These are phyloP conservation scores for Perdita meconis DNA, from an alignment of 2,888 invertebrate species.

Conservation along the genomic window DNA sequence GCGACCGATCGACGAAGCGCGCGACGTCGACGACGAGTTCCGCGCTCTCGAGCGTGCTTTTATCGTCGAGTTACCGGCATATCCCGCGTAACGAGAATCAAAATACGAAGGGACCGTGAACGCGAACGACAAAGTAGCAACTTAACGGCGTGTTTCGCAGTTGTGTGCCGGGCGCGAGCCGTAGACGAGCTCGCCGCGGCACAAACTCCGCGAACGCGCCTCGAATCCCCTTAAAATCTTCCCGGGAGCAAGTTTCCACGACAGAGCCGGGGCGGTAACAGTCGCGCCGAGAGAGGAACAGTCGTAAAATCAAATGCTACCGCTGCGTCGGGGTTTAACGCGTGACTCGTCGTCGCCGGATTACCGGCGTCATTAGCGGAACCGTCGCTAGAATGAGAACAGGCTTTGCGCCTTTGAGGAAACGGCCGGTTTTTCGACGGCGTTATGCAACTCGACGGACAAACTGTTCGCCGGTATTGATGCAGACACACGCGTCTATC, in stretches of 20 bases:
- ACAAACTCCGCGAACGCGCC: constrained; percentile 25
- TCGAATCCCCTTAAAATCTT: constrained; percentile 33
- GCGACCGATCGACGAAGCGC: background rate
- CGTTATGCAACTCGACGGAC: constrained; percentile 15
- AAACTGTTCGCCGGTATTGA: constrained; percentile 11
- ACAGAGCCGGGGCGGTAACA: constrained; percentile 6
- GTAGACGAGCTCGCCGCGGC: constrained; percentile 21
- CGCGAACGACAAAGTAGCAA: background rate
- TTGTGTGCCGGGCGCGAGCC: constrained; percentile 17
- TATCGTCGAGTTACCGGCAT: background rate
- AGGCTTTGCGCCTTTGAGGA: constrained; percentile 40
- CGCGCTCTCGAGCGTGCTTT: background rate
- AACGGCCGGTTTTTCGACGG: constrained; percentile 32
- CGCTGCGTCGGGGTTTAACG: constrained; percentile 47
- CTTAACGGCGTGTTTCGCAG: constrained; percentile 27
- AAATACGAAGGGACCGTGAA: background rate
- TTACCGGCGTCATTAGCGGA: constrained; percentile 55
- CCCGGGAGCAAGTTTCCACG: constrained; percentile 25
- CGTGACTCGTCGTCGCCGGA: constrained; percentile 51
- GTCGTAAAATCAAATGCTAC: constrained; percentile 45
- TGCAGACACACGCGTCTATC: constrained; percentile 8
- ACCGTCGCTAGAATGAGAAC: constrained; percentile 36
- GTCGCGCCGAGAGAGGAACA: constrained; percentile 22
- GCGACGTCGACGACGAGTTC: background rate
- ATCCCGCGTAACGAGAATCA: background rate